phyloP scores from a whole-genome alignment of 1,140 invertebrate genomes.

The Tetragonula clypearis region DNA sequence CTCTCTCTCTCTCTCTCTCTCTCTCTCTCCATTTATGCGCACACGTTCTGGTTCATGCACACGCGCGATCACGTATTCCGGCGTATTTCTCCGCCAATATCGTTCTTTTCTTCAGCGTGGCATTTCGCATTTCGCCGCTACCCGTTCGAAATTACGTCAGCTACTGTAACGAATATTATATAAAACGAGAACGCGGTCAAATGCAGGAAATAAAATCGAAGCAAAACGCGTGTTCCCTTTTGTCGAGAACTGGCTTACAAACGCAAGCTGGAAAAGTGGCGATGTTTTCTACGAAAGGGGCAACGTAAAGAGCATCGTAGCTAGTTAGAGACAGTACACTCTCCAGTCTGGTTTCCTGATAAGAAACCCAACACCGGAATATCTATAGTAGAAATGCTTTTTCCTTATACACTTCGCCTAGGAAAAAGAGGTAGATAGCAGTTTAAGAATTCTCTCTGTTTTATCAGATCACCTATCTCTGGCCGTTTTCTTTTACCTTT shows the following conservation, averaged over 20 bases:
- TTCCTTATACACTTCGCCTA: background rate
- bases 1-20: background rate
- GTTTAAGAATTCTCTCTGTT: constrained; percentile 4
- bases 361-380: constrained; percentile 2
- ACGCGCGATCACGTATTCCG: background rate
- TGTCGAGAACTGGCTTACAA: background rate
- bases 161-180: constrained; percentile 25
- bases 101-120: background rate
- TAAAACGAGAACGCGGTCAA: background rate
- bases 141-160: constrained; percentile 16
- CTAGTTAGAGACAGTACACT: background rate
- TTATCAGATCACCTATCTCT: background rate
- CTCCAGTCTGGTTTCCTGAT: constrained; percentile 45
- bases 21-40: background rate
- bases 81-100: background rate
- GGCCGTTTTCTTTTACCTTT: background rate
- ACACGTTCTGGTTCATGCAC: no score
- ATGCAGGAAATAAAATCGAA: background rate
- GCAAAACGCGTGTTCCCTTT: background rate
- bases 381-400: constrained; percentile 2
- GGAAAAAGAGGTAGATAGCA: background rate
- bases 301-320: constrained; percentile 26
- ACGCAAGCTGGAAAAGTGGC: background rate
- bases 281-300: background rate
- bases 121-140: background rate